These are phyloP conservation scores for Pentamera pediparva DNA, from an alignment of 53 echinoderm and acorn worm species.

Conservation along the genomic window DNA sequence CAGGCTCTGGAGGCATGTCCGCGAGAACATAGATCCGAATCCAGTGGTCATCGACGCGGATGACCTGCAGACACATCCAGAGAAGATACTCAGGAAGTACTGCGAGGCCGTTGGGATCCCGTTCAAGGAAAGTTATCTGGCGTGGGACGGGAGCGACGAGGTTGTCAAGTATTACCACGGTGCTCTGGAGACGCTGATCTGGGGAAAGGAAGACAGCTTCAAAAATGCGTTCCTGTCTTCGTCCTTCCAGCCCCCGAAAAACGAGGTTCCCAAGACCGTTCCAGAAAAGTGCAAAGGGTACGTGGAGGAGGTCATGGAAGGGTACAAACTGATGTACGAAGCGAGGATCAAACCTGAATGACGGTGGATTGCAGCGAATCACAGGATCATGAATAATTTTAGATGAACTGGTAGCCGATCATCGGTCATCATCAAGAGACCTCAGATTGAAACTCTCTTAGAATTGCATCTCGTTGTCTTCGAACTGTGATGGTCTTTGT, in stretches of 20 bases:
- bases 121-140: background rate
- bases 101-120: constrained; percentile 5
- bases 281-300: background rate
- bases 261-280: background rate
- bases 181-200: constrained; percentile 1
- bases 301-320: background rate
- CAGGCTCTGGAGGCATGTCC: constrained; percentile 1
- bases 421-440: too few relatives aligned
- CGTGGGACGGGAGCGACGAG: background rate
- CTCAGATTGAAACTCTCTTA: too few relatives aligned
- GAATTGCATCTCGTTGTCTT: too few relatives aligned
- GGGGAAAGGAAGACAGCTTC: constrained; percentile 4
- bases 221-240: constrained; percentile 11
- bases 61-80: constrained; percentile 13
- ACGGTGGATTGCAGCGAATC: too few relatives aligned
- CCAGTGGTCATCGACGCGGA: constrained; percentile 21
- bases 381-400: too few relatives aligned
- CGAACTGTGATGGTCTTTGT: too few relatives aligned
- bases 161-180: background rate
- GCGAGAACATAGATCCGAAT: constrained; percentile 19
- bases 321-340: constrained; percentile 3
- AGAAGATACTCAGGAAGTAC: constrained; percentile 14
- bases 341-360: constrained; percentile 7
- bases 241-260: background rate
- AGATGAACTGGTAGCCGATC: too few relatives aligned